Evolutionary conservation across 2,113 vertebrate species (phyloP).

Genomic region (Centropus unirufus): DNA sequence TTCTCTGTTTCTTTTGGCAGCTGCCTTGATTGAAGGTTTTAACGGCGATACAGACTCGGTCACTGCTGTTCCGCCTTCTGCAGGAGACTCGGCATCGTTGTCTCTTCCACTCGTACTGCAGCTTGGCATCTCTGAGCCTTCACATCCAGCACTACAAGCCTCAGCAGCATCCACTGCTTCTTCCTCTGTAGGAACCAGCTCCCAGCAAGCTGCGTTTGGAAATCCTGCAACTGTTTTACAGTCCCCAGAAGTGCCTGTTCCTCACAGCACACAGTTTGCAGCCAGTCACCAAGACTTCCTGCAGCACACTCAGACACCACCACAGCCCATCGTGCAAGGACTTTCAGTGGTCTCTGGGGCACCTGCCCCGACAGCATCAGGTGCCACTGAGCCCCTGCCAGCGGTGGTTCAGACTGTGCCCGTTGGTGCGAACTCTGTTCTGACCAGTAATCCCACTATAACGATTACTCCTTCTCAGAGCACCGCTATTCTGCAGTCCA

Average conservation of each 20-base stretch:
- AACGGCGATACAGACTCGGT: constrained; percentile 76
- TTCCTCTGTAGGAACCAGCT: constrained; percentile 70
- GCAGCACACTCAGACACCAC: constrained; percentile 71
- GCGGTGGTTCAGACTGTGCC: constrained; percentile 87
- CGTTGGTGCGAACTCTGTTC: constrained; percentile 80
- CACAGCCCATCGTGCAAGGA: constrained; percentile 74
- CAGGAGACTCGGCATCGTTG: constrained; percentile 77
- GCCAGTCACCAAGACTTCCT: constrained; percentile 84
- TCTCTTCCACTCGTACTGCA: constrained; percentile 83
- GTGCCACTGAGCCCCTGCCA: constrained; percentile 79
- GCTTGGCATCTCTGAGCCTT: constrained; percentile 78
- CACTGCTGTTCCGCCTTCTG: constrained; percentile 67
- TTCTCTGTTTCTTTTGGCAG: constrained; percentile 62
- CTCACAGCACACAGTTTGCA: constrained; percentile 84
- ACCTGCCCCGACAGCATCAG: constrained; percentile 51
- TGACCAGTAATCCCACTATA: constrained; percentile 79
- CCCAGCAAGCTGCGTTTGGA: constrained; percentile 79
- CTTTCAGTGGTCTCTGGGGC: constrained; percentile 77
- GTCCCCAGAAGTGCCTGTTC: constrained; percentile 85
- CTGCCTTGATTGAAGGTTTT: constrained; percentile 84
- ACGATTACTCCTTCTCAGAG: constrained; percentile 84
- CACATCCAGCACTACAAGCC: constrained; percentile 73
- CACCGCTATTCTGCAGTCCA: constrained; percentile 88
- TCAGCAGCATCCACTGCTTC: constrained; percentile 69
- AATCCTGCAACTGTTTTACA: constrained; percentile 80